These are phyloP conservation scores for Tholera decimalis DNA, from an alignment of 2,888 invertebrate genomes.

Conservation along the genomic window DNA sequence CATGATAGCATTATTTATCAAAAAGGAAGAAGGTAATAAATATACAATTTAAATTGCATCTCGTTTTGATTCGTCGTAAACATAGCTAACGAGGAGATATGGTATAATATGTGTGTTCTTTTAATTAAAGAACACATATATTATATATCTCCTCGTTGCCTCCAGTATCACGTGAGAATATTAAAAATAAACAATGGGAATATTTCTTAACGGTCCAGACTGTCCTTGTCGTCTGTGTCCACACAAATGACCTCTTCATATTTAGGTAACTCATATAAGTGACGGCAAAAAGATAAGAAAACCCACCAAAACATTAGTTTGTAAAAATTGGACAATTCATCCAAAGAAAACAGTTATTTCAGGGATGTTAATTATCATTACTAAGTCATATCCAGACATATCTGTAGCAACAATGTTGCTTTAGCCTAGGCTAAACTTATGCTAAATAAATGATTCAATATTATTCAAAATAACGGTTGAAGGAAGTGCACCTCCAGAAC, in stretches of 20 bases:
- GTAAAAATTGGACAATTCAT: too few species aligned
- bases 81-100: too few species aligned
- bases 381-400: too few species aligned
- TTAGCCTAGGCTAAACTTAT: too few species aligned
- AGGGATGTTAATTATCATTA: too few species aligned
- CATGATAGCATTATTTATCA: background rate
- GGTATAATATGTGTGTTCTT: too few species aligned
- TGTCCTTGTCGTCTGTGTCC: slow-evolving; percentile 62
- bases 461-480: too few species aligned
- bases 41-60: slow-evolving; percentile 24
- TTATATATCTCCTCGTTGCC: slow-evolving; percentile 42
- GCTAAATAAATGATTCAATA: background rate
- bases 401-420: too few species aligned
- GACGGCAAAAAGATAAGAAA: slow-evolving; percentile 41
- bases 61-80: slow-evolving; percentile 33
- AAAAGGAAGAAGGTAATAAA: slow-evolving; percentile 16
- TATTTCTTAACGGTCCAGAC: slow-evolving; percentile 61
- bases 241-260: slow-evolving; percentile 62
- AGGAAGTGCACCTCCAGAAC: too few species aligned
- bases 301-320: slow-evolving; percentile 40
- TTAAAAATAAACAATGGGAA: slow-evolving; percentile 67
- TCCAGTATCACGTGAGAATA: slow-evolving; percentile 62
- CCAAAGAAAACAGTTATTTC: too few species aligned
- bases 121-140: slow-evolving; percentile 47
- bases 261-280: slow-evolving; percentile 46